Evolutionary conservation across 1,140 invertebrate species (phyloP).

Genomic region (Vanessa tameamea): DNA sequence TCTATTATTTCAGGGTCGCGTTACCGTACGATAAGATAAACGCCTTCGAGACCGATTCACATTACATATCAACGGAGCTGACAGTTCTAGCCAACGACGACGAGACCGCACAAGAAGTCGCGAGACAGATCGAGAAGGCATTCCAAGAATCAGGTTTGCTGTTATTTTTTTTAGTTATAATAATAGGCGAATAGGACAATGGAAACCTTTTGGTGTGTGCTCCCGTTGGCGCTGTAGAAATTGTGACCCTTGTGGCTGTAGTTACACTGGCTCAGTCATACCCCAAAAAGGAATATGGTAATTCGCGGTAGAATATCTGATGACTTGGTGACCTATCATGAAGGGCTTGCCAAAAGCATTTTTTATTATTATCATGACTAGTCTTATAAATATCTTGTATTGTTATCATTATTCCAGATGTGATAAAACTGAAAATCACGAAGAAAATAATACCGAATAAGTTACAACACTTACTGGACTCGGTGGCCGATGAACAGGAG

Average conservation of each 20-base stretch:
- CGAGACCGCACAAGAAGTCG: constrained; percentile 48
- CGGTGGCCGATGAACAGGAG: constrained; percentile 57
- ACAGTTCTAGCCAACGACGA: constrained; percentile 64
- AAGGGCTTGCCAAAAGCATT: no score
- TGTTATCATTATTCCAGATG: constrained; percentile 49
- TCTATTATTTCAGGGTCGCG: constrained; percentile 61
- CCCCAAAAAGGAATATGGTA: no score
- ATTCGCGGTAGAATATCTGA: no score
- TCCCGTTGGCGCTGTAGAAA: no score
- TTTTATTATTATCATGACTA: no score
- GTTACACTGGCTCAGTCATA: no score
- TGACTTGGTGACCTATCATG: no score
- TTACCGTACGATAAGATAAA: constrained; percentile 70
- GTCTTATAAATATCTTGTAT: not conserved
- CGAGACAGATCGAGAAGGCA: constrained; percentile 48
- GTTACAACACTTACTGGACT: constrained; percentile 50
- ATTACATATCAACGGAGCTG: constrained; percentile 58
- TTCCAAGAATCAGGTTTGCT: constrained; percentile 53
- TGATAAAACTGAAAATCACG: constrained; percentile 61
- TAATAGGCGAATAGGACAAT: no score
- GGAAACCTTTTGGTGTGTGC: no score
- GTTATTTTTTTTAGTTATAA: not conserved
- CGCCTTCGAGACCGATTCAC: constrained; percentile 54
- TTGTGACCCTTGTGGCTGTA: no score
- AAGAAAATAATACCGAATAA: constrained; percentile 40